Conservation (phyloP, 2,888 invertebrate genomes). For the Timema podura region DNA sequence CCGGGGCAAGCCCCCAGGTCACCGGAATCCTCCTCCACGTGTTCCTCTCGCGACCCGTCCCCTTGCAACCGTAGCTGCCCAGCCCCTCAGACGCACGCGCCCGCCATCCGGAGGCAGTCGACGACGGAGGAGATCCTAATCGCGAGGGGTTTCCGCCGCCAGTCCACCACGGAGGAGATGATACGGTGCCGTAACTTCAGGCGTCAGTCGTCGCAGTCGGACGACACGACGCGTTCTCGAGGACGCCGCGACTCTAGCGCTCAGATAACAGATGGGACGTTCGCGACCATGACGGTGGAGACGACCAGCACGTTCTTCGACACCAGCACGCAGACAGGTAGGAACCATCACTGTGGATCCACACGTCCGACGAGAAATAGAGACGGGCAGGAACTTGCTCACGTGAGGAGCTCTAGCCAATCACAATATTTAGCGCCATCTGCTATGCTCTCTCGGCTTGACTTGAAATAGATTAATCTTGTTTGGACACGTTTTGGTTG, state of each 20-base stretch:
- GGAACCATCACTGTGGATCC: too few relatives aligned
- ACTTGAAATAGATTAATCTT: too few relatives aligned
- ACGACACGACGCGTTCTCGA: conserved; percentile 57
- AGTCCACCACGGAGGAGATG: conserved; percentile 91
- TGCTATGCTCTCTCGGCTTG: too few relatives aligned
- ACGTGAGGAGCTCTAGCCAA: too few relatives aligned
- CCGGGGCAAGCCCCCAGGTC: conserved; percentile 45
- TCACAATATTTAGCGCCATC: too few relatives aligned
- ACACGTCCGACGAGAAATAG: too few relatives aligned
- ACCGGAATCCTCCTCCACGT: conserved; percentile 56
- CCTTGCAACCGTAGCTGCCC: conserved; percentile 59
- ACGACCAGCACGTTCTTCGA: conserved; percentile 90
- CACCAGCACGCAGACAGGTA: conserved; percentile 89
- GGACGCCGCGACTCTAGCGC: conserved; percentile 81
- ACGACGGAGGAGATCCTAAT: conserved; percentile 90
- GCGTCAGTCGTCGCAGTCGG: conserved; percentile 86
- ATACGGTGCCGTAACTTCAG: conserved; percentile 86
- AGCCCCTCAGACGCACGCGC: conserved; percentile 54
- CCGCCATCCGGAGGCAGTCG: conserved; percentile 78
- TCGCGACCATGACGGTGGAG: conserved; percentile 89
- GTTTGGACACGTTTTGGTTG: too few relatives aligned
- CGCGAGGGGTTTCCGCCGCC: conserved; percentile 82
- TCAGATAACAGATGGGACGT: conserved; percentile 86
- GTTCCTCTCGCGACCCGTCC: conserved; percentile 81
- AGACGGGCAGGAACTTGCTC: too few relatives aligned